These are phyloP conservation scores for Acronicta alni DNA, from an alignment of 2,888 invertebrate genomes.

Conservation along the genomic window DNA sequence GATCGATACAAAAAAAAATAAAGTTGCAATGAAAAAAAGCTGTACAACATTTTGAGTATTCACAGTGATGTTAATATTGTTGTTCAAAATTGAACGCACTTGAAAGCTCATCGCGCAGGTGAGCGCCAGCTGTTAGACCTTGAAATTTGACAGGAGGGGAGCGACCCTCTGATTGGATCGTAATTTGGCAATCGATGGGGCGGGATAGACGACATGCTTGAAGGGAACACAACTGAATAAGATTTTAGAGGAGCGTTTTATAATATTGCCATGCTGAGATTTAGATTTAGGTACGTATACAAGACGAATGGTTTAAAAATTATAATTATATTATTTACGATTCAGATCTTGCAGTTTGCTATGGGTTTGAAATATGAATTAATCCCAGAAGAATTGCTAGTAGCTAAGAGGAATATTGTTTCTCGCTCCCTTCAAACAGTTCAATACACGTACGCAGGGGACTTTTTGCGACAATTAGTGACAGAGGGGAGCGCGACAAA, in stretches of 20 bases:
- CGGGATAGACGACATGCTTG: constrained; percentile 3
- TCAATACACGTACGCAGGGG: constrained; percentile 37
- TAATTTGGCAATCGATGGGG: constrained; percentile 41
- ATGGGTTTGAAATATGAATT: too few species aligned
- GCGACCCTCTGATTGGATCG: constrained; percentile 40
- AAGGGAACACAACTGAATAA: constrained; percentile 1
- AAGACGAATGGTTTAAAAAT: too few species aligned
- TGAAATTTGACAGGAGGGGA: constrained; percentile 43
- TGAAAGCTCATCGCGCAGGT: constrained; percentile 42
- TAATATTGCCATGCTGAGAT: background rate
- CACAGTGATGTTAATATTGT: constrained; percentile 7
- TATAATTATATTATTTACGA: too few species aligned
- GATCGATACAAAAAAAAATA: too few species aligned
- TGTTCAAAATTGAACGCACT: constrained; percentile 9
- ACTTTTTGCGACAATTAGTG: constrained; percentile 69
- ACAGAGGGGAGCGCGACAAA: constrained; percentile 52
- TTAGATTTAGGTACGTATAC: background rate
- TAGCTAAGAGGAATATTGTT: too few species aligned
- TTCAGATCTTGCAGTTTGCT: too few species aligned
- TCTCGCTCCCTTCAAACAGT: background rate
- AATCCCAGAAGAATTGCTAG: too few species aligned
- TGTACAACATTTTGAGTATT: too few species aligned
- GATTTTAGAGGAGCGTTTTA: background rate
- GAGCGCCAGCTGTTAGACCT: constrained; percentile 51
- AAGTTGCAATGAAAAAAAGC: too few species aligned